Base-by-base conservation (phyloP, 2,113 vertebrate species). In the Hippoglossus stenolepis region DNA sequence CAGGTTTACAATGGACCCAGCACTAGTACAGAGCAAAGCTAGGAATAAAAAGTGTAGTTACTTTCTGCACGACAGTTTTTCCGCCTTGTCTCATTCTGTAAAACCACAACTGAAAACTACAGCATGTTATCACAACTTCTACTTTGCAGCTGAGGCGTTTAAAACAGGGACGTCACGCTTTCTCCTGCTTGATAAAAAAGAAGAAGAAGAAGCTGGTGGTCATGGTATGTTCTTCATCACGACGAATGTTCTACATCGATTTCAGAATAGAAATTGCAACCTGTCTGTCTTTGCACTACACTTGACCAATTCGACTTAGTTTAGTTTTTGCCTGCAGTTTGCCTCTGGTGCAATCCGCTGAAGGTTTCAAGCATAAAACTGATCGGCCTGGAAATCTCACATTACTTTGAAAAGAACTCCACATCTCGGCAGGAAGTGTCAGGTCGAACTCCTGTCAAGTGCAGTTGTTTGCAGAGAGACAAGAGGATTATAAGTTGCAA, bases 331-430 rank as follows among this genome's bases (percentile, higher is more conserved):
- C 77, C 69, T 65, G 53, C 79, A 65, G 65, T 56, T 4, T 65
- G 54, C 71, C 35, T 47, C 75, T 65, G 58, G 35, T 73, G 70
- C 53, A 65, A 11, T 47, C 47, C 35, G 21, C 70, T 60, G 23
- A 45, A 62, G 24, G 54, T 65, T 84, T 79, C 43, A 66, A 65
- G 61, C 62, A 77, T 73, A 63, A 84, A 87, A 65, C 14, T 75
- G 60, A 85, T 51, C 20, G 17, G 53, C 64, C 59, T 63, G 69
- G 38, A 12, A 71, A 73, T 70, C 80, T 86, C 64, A 65, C 61
- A 49, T 62, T 67, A 38, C 54, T 72, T 31, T 84, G 14, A 64
- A 81, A 82, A 79, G 53, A 80, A 80, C 60, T 79, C 10, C 38
- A 45, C 31, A 59, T 80, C 59, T 69, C n/a, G 0, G 7, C 43